These are phyloP conservation scores for Aphelenchoides avenae DNA, from an alignment of 1,140 invertebrate genomes.

Conservation along the genomic window DNA sequence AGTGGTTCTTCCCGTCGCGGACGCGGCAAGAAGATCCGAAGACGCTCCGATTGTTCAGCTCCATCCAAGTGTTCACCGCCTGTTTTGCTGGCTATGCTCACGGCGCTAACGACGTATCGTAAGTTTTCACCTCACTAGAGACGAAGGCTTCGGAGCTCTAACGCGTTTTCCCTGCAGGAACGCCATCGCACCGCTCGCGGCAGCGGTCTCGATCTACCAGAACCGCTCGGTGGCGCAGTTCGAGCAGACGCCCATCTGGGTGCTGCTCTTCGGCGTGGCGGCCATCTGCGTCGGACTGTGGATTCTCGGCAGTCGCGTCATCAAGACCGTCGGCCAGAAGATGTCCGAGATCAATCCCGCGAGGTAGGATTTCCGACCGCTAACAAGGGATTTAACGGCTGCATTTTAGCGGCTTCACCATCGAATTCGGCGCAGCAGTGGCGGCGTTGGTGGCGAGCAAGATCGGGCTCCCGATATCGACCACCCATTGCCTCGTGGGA, in stretches of 20 bases:
- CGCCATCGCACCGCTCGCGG: conserved; percentile 41
- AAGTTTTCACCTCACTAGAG: too few species aligned
- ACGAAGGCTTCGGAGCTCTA: not conserved
- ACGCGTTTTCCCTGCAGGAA: conserved; percentile 30
- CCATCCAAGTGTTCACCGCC: conserved; percentile 75
- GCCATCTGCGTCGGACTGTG: conserved; percentile 92
- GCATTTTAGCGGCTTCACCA: conserved; percentile 49
- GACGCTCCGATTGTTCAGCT: conserved; percentile 56
- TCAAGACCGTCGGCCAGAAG: conserved; percentile 91
- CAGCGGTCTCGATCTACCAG: conserved; percentile 26
- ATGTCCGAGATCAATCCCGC: conserved; percentile 90
- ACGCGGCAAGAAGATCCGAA: conserved; percentile 17
- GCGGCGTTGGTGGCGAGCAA: conserved; percentile 92
- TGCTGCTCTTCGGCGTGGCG: conserved; percentile 80
- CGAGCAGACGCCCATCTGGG: conserved; percentile 31
- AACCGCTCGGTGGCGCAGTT: conserved; percentile 27
- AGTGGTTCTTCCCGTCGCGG: conserved; percentile 26
- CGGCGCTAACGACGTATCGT: conserved; percentile 85
- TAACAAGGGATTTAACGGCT: not conserved
- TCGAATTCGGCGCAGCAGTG: conserved; percentile 55
- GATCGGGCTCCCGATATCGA: conserved; percentile 87
- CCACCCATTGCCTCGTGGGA: conserved; percentile 93
- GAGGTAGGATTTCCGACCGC: conserved; percentile 53
- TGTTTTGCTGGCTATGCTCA: conserved; percentile 95
- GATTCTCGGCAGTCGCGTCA: conserved; percentile 86